These are phyloP conservation scores for Drosophila neutralis DNA, from an alignment of 2,888 invertebrate genomes.

Conservation along the genomic window DNA sequence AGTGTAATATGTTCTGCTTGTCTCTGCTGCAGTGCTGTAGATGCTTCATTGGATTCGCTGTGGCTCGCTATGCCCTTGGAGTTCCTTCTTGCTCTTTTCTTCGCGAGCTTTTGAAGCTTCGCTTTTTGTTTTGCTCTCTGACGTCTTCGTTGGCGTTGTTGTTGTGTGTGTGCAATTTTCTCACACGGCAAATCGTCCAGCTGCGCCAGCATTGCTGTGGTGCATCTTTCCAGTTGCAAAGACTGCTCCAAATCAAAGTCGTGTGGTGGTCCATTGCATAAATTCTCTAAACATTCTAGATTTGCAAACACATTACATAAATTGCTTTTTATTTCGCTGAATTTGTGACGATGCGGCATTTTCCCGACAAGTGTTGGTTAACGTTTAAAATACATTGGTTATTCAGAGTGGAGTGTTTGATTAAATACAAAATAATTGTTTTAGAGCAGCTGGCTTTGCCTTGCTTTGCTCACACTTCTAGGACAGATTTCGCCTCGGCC, in stretches of 20 bases:
- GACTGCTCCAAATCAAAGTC: constrained; percentile 19
- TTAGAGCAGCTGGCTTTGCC: constrained; percentile 1
- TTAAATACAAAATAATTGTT: constrained; percentile 22
- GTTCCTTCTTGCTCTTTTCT: background rate
- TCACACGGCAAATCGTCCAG: constrained; percentile 43
- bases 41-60: too few relatives aligned
- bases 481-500: constrained; percentile 87
- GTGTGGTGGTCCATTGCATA: constrained; percentile 5
- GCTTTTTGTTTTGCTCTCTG: constrained; percentile 34
- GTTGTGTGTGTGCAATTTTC: constrained; percentile 29
- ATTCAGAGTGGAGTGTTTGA: constrained; percentile 11
- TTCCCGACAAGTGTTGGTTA: constrained; percentile 52
- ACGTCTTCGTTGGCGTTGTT: constrained; percentile 42
- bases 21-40: background rate
- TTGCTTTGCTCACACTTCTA: constrained; percentile 35
- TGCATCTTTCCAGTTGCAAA: constrained; percentile 28
- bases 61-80: background rate
- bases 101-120: constrained; percentile 10
- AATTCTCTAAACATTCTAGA: constrained; percentile 42
- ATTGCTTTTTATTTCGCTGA: constrained; percentile 57
- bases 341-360: constrained; percentile 53
- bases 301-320: constrained; percentile 37
- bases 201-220: constrained; percentile 33
- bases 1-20: constrained; percentile 47
- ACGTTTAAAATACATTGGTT: constrained; percentile 15